Base-by-base conservation (phyloP, 1,140 invertebrate genomes). In the Palaemon carinicauda region DNA sequence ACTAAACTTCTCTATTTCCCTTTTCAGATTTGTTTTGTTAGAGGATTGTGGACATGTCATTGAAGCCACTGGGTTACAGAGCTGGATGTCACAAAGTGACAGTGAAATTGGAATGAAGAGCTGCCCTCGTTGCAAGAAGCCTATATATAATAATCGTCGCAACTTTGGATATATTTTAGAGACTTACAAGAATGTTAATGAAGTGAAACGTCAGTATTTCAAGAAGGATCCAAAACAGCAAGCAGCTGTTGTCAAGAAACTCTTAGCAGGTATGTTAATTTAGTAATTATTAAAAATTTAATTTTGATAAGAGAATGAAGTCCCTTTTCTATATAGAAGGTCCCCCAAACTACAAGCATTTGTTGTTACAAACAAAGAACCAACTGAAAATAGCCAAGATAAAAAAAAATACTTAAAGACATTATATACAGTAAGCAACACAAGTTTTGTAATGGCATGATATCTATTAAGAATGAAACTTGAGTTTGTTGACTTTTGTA, bases 31-130 rank as follows among this genome's bases (percentile, higher is more conserved):
- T 90, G 91, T 96, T 69, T 89, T 92, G 52, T 90, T 96, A 27
- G 91, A 93, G 89, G 94, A 95, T 90, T 96, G 95, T 90, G 90
- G 91, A 7, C 95, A 95, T 90, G 88, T 93, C 7, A 90, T 95
- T 88, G 94, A 95, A 90, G 90, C 92, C 17, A 89, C 84, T 81
- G 87, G 87, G 1, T 51, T 88, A 12, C 53, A 80, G 51, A 41
- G 90, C 56, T 93, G 94, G 91, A 91, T 94, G 89, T 89, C 91
- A 24, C 89, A 81, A 33, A 86, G 90, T 1, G 90, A 92, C 0
- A 78, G 79, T 31, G 89, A 91, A 79, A 93, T 95, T 65, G 87
- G 91, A n/a, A 91, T 94, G 81, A 94, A 94, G 87, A 79, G 89
- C 1, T 96, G 95, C 91, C 95, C 95, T 10, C 91, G 90, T 85